phyloP scores from a whole-genome alignment of 2,113 vertebrate genomes.

The Paraplagusia blochii region DNA sequence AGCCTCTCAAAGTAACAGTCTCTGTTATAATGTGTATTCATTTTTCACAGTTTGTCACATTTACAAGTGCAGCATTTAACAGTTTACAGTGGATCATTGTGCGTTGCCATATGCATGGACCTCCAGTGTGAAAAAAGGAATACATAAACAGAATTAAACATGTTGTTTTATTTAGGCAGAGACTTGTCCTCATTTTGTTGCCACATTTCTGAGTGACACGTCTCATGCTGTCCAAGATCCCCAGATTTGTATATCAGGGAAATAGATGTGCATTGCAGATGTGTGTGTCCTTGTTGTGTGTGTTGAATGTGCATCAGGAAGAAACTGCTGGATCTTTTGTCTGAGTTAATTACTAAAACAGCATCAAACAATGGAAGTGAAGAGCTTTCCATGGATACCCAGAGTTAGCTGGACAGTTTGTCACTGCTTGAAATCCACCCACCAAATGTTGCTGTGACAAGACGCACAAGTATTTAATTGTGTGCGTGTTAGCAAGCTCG shows the following conservation, averaged over 20 bases:
- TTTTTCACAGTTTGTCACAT: background rate
- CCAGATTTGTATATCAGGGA: slow-evolving; percentile 43
- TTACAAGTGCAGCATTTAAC: slow-evolving; percentile 7
- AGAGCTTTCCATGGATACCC: slow-evolving; percentile 36
- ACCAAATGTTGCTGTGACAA: slow-evolving; percentile 27
- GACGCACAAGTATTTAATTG: slow-evolving; percentile 8
- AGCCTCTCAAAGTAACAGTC: background rate
- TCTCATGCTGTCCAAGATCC: slow-evolving; percentile 19
- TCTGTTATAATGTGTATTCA: background rate
- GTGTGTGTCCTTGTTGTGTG: slow-evolving; percentile 5
- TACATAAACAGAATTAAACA: background rate
- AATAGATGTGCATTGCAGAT: slow-evolving; percentile 21
- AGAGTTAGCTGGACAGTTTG: slow-evolving; percentile 48
- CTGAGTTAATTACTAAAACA: slow-evolving; percentile 58
- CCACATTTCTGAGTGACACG: slow-evolving; percentile 1
- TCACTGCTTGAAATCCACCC: slow-evolving; percentile 42
- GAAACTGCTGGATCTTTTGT: slow-evolving; percentile 47
- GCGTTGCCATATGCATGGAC: slow-evolving; percentile 55
- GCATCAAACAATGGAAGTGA: slow-evolving; percentile 50
- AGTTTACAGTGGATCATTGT: slow-evolving; percentile 47
- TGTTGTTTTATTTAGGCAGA: slow-evolving; percentile 2
- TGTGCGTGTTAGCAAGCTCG: slow-evolving; percentile 8
- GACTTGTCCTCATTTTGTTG: slow-evolving; percentile 8
- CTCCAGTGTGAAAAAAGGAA: slow-evolving; percentile 11
- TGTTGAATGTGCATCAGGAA: slow-evolving; percentile 37